Evolutionary conservation across 2,888 invertebrate genomes (phyloP), one percentile per base, ranked within the genome.

Genomic region (Torymus texanus): DNA sequence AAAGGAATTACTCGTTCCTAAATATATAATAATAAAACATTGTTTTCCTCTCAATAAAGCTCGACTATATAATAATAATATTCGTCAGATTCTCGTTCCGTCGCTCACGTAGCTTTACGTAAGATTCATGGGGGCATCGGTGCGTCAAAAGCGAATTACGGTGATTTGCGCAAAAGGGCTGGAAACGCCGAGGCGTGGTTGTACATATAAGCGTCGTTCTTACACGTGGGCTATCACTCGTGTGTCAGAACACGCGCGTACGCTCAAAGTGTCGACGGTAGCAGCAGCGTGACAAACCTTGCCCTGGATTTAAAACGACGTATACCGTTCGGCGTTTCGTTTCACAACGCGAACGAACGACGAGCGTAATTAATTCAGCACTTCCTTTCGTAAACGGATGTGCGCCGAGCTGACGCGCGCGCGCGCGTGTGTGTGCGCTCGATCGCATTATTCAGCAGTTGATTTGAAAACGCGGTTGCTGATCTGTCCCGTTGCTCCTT

Each of bases 101-200:
- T 16, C 29, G 55, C 21, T 5, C 8, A 1, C 41, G 41, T 8
- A n/a, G 18, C n/a, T 61, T 63, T 58, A 41, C 75, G 76, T 78
- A 78, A 65, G 75, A 70, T 78, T 78, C 74, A 75, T 75, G 70
- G 74, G 66, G 56, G 68, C 78, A 75, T 76, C 76, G 53, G 66
- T 66, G 75, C 76, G 53, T 71, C 66, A 74, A 75, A 78, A 79
- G 76, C 73, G 78, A 82, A 80, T 82, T 78, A 75, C 78, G 56
- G 76, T 79, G 78, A 83, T 81, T 80, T 61, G 59, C 68, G 55
- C 73, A 79, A 80, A 80, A 68, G 67, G 78, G 71, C 63, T 16
- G 55, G 24, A 77, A 82, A 80, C 62, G 70, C 4, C 63, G 81
- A 81, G 82, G 82, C 80, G 82, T 83, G 82, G 80, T 58, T 68